These are phyloP conservation scores for Nematopogon swammerdamellus DNA, from an alignment of 2,888 invertebrate genomes.

Conservation along the genomic window DNA sequence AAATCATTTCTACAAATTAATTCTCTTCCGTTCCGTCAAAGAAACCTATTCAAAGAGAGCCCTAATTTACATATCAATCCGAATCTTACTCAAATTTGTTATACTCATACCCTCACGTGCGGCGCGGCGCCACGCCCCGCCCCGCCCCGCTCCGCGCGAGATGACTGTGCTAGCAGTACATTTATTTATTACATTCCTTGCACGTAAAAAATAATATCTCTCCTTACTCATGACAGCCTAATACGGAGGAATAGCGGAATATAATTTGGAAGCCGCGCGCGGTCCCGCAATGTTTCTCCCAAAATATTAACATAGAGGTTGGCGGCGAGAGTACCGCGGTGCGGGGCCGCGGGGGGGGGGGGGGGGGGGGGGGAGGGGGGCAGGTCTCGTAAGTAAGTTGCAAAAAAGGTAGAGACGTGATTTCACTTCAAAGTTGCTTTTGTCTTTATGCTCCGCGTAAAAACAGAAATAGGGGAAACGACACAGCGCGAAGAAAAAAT, in stretches of 20 bases:
- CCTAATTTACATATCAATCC: conserved; percentile 50
- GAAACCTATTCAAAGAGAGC: conserved; percentile 30
- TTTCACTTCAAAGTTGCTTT: conserved; percentile 58
- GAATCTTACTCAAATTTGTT: conserved; percentile 13
- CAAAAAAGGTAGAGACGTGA: conserved; percentile 53
- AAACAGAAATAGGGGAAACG: not conserved
- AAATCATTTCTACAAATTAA: not conserved
- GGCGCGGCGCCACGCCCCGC: too few relatives aligned
- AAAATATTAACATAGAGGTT: conserved; percentile 54
- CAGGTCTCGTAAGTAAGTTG: conserved; percentile 57
- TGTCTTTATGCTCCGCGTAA: conserved; percentile 37
- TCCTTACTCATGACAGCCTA: conserved; percentile 34
- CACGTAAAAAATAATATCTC: conserved; percentile 46
- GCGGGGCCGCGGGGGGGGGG: conserved; percentile 38
- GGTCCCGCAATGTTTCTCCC: conserved; percentile 51
- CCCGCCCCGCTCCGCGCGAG: not conserved
- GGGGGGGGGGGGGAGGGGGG: conserved; percentile 45
- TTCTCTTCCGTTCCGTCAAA: conserved; percentile 13
- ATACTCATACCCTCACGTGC: not conserved
- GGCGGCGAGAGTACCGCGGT: too few relatives aligned
- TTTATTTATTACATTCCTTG: conserved; percentile 36
- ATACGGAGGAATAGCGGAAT: conserved; percentile 33
- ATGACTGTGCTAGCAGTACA: not conserved
- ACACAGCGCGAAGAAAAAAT: not conserved
- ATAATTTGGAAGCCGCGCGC: not conserved